Evolutionary conservation across 2,797 vertebrate genomes (phyloP), one percentile per base, ranked within the genome.

Genomic region (Tiaroga cobitis): DNA sequence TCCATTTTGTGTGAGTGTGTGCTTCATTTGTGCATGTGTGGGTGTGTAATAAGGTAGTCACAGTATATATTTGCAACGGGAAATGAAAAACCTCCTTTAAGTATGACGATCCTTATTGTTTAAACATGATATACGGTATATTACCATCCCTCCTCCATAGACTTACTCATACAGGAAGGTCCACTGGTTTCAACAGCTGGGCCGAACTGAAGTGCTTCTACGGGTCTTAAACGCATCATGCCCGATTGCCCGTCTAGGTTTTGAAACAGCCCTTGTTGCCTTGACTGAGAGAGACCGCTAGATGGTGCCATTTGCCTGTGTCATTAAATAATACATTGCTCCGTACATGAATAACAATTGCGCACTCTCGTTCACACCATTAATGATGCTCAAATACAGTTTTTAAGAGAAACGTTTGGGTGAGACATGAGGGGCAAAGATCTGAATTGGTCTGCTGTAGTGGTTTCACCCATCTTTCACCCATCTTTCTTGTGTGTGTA

Each of bases 41-140:
- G 19, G 69, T 51, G 65, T 43, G 69, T 46, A 29, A 83, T 49
- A 37, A 29, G 46, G 43, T 75, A 34, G 82, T 83, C 43, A 54
- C 65, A 19, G 82, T 56, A 43, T 56, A 34, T 69, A 84, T 68
- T 84, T 84, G 65, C 74, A 84, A 84, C 11, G 8, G 59, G 56
- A 65, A 65, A 73, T 63, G 51, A 82, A 82, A 73, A 75, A 32
- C 32, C 16, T 43, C 24, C 43, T 63, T 51, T 46, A 51, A 19
- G 34, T 54, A 75, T 37, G 34, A 56, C 24, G 7, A 39, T 11
- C 24, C 11, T 39, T 19, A 10, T 34, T 59, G 32, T 83, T 76
- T 51, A 67, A 76, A 63, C 82, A 26, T 41, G 41, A 83, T 70
- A 4, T 41, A 32, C n/a, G n/a, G n/a, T 63, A 51, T 68, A 65